These are phyloP conservation scores for Helarctos malayanus DNA, from an alignment of 2,797 vertebrate species.

Conservation along the genomic window DNA sequence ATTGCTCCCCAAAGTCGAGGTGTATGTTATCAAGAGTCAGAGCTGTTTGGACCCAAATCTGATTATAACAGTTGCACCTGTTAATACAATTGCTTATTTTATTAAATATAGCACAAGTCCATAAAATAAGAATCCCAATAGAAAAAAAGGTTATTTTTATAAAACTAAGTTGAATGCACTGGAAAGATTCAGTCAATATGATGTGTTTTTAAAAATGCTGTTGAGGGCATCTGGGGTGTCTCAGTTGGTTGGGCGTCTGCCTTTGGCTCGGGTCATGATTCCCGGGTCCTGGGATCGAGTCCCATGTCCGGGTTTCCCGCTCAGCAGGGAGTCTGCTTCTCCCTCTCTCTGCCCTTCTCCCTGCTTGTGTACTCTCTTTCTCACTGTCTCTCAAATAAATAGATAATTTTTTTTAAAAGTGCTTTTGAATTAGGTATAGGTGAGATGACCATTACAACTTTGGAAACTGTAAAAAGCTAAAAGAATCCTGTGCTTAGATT, in stretches of 20 bases:
- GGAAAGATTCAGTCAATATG: not conserved
- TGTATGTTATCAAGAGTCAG: not conserved
- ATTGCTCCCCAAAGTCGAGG: not conserved
- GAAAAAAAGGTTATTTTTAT: not conserved
- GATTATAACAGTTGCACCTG: not conserved
- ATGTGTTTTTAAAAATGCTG: not conserved
- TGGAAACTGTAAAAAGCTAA: not conserved
- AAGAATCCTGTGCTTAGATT: not conserved
- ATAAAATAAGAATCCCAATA: not conserved
- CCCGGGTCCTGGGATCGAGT: too few relatives aligned
- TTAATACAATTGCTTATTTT: not conserved
- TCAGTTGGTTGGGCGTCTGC: too few relatives aligned
- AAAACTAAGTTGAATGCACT: constrained; percentile 12
- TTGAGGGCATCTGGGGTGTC: not conserved
- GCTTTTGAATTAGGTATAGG: not conserved
- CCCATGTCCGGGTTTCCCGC: too few relatives aligned
- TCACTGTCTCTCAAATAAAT: too few relatives aligned
- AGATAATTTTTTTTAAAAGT: not conserved
- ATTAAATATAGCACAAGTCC: constrained; percentile 2
- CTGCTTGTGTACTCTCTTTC: too few relatives aligned
- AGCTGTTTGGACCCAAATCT: not conserved
- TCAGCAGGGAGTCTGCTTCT: too few relatives aligned
- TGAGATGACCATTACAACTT: not conserved
- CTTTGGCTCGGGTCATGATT: too few relatives aligned
- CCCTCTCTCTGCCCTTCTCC: too few relatives aligned